Percentiles rank a stretch among this genome's conserved stretches.
Evolutionary conservation across 2,888 invertebrate genomes (phyloP).

Genomic region (Epirrita christyi): DNA sequence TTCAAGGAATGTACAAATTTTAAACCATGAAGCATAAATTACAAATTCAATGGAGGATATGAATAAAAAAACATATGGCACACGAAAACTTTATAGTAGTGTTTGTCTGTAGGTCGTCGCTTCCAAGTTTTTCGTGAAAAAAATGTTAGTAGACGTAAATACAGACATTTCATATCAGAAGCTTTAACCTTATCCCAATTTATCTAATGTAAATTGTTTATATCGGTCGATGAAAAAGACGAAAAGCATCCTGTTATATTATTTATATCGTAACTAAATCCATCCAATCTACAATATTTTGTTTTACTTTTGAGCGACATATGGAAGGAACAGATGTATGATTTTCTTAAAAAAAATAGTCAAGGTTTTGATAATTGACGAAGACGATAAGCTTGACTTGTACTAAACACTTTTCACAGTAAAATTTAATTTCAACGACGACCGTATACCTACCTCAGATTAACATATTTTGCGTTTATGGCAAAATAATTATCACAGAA

Average conservation of each 20-base stretch:
- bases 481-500: slow-evolving; percentile 1
- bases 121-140: background rate
- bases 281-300: slow-evolving; percentile 6
- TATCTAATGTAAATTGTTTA: slow-evolving; percentile 61
- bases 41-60: slow-evolving; percentile 15
- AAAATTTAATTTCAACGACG: too few species aligned
- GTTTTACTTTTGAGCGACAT: too few species aligned
- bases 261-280: slow-evolving; percentile 37
- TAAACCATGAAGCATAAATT: slow-evolving; percentile 18
- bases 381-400: too few species aligned
- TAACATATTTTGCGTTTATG: background rate
- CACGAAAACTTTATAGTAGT: background rate
- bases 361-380: too few species aligned
- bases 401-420: too few species aligned
- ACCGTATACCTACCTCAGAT: too few species aligned
- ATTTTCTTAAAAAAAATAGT: background rate
- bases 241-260: slow-evolving; percentile 44
- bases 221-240: slow-evolving; percentile 48
- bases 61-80: background rate
- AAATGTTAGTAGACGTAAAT: slow-evolving; percentile 35
- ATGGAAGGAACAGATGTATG: too few species aligned
- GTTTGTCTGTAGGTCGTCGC: background rate
- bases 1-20: slow-evolving; percentile 10
- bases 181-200: slow-evolving; percentile 56
- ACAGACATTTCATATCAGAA: slow-evolving; percentile 37